Conservation (phyloP, 2,888 invertebrate genomes). For the Dryobotodes eremita region DNA sequence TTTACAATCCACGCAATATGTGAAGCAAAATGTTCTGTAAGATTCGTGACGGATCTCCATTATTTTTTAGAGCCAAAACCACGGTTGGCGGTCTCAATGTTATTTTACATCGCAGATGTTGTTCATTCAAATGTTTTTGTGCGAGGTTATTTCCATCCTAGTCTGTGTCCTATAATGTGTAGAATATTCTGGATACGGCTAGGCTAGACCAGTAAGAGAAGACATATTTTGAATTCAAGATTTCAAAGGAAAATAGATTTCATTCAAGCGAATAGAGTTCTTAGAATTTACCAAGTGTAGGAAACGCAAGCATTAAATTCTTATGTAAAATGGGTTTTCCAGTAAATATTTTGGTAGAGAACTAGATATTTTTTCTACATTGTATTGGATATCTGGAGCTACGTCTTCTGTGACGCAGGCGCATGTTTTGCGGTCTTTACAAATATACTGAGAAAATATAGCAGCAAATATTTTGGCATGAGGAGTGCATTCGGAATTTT, state of each 20-base stretch:
- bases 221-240: slow-evolving; percentile 8
- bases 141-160: slow-evolving; percentile 35
- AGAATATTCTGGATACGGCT: slow-evolving; percentile 42
- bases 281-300: neutral
- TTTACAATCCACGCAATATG: neutral
- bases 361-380: slow-evolving; percentile 19
- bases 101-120: slow-evolving; percentile 60
- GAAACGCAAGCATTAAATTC: slow-evolving; percentile 21
- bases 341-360: slow-evolving; percentile 44
- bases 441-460: slow-evolving; percentile 44
- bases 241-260: slow-evolving; percentile 9
- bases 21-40: neutral
- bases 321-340: slow-evolving; percentile 18
- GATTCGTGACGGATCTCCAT: slow-evolving; percentile 29
- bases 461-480: slow-evolving; percentile 56
- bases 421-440: slow-evolving; percentile 44
- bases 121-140: slow-evolving; percentile 51
- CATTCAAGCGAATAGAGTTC: slow-evolving; percentile 31
- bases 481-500: slow-evolving; percentile 28
- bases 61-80: slow-evolving; percentile 10
- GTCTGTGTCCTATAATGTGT: slow-evolving; percentile 42
- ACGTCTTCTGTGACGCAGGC: slow-evolving; percentile 49
- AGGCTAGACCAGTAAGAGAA: slow-evolving; percentile 3
- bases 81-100: slow-evolving; percentile 24
- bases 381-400: slow-evolving; percentile 27